phyloP scores from a whole-genome alignment of 1,140 invertebrate species.

The Dreissena rostriformis region DNA sequence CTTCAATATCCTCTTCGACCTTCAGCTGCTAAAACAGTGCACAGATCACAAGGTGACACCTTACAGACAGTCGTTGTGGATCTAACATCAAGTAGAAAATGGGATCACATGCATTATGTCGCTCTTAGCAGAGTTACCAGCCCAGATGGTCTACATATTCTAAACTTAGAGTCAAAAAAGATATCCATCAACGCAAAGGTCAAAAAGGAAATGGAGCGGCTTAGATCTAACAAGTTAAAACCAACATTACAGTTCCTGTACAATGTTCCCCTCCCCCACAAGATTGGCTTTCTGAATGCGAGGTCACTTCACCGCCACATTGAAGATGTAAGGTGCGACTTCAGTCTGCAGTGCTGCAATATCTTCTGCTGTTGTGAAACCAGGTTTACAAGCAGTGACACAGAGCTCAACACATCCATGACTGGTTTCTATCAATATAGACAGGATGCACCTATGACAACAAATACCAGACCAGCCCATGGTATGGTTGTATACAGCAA shows the following conservation, averaged over 20 bases:
- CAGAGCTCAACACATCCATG: background rate
- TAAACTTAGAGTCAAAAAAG: constrained; percentile 27
- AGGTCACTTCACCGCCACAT: constrained; percentile 37
- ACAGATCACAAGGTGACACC: constrained; percentile 42
- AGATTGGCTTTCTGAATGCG: constrained; percentile 41
- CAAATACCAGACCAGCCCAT: constrained; percentile 21
- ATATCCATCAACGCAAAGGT: constrained; percentile 27
- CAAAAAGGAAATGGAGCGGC: constrained; percentile 21
- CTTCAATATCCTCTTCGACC: constrained; percentile 34
- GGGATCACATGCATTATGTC: constrained; percentile 49
- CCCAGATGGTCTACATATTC: constrained; percentile 12
- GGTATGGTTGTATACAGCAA: constrained; percentile 24
- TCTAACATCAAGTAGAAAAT: constrained; percentile 6
- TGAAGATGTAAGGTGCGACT: constrained; percentile 24
- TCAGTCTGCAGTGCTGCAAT: constrained; percentile 12
- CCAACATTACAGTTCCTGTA: background rate
- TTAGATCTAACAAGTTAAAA: constrained; percentile 7
- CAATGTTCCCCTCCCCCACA: background rate
- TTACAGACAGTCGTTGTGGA: constrained; percentile 25
- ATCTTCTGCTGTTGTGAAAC: constrained; percentile 36
- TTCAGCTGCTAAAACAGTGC: constrained; percentile 33
- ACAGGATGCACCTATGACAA: constrained; percentile 6
- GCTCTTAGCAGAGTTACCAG: constrained; percentile 18
- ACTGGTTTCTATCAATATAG: constrained; percentile 11
- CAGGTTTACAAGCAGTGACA: constrained; percentile 1